These are phyloP conservation scores for Pseudochirops corinnae DNA, from an alignment of 2,797 vertebrate genomes.

Conservation along the genomic window DNA sequence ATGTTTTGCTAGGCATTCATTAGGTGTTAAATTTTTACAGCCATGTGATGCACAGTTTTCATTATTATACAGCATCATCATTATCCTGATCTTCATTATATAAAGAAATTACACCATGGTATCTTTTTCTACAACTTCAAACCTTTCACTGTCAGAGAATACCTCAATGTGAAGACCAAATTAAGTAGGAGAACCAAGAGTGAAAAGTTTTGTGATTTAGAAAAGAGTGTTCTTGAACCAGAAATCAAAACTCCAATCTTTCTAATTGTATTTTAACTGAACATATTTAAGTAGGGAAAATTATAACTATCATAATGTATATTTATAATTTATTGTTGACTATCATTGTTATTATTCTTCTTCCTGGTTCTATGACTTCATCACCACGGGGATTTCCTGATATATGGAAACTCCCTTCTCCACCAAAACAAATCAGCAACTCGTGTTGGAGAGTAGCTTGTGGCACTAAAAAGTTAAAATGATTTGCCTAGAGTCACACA, in stretches of 20 bases:
- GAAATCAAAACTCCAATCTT: not conserved
- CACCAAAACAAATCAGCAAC: not conserved
- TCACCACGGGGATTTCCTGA: not conserved
- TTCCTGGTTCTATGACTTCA: not conserved
- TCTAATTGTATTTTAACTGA: not conserved
- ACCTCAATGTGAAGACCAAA: not conserved
- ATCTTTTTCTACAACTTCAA: not conserved
- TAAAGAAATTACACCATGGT: too few relatives aligned
- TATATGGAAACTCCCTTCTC: not conserved
- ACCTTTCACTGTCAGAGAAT: not conserved
- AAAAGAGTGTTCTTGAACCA: fast-evolving
- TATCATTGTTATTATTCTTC: not conserved
- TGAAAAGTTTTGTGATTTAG: fast-evolving
- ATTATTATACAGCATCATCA: not conserved
- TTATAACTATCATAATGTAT: not conserved
- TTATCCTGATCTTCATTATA: not conserved
- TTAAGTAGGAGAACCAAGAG: too few relatives aligned
- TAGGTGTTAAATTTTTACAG: not conserved
- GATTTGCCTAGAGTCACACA: not conserved
- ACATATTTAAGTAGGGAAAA: not conserved
- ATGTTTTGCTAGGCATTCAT: not conserved
- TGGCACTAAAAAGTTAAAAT: not conserved
- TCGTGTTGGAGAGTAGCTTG: not conserved
- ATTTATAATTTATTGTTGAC: not conserved
- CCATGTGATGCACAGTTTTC: not conserved